Percentiles rank a stretch among this genome's conserved stretches.
These are phyloP conservation scores for Verasper variegatus DNA, from an alignment of 2,113 vertebrate genomes.

Conservation along the genomic window DNA sequence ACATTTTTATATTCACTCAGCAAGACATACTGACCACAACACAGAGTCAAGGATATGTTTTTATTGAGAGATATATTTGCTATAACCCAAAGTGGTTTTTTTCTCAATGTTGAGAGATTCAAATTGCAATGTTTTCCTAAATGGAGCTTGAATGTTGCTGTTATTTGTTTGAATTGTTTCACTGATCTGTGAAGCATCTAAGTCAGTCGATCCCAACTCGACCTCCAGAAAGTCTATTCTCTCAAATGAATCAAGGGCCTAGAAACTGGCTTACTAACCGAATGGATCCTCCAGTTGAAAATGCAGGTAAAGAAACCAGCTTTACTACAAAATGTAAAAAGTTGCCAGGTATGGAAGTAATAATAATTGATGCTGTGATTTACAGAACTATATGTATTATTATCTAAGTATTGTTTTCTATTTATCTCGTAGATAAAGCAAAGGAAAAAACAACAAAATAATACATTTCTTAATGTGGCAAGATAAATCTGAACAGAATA, in stretches of 20 bases:
- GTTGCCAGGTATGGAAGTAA: too few species aligned
- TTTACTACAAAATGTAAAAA: too few species aligned
- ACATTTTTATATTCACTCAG: background rate
- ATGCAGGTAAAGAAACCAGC: too few species aligned
- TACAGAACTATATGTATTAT: too few species aligned
- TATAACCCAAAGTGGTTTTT: background rate
- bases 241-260: background rate
- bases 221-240: background rate
- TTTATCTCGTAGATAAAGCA: too few species aligned
- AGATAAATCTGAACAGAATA: too few species aligned
- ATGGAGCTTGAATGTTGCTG: background rate
- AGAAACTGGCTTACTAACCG: background rate
- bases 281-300: background rate
- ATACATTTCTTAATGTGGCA: too few species aligned
- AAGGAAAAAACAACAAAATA: too few species aligned
- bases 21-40: background rate
- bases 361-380: too few species aligned
- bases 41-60: background rate
- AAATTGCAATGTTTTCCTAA: background rate
- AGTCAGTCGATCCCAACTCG: background rate
- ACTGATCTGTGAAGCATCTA: background rate
- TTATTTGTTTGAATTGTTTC: background rate
- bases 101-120: background rate
- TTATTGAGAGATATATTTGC: background rate
- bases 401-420: too few species aligned